Evolutionary conservation across 2,888 invertebrate genomes (phyloP).

Genomic region (Apotomis capreana): DNA sequence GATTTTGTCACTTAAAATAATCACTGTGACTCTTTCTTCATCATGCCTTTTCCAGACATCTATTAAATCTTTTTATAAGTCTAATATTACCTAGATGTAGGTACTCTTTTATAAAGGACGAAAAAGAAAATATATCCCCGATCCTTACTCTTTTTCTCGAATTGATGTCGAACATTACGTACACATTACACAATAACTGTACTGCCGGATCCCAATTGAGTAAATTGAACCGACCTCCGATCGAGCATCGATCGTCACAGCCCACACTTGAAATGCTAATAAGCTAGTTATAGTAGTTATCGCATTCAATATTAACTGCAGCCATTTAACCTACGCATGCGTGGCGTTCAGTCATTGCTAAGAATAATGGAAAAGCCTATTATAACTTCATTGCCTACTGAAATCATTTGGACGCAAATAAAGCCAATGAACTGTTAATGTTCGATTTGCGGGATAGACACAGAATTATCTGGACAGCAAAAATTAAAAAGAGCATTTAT

Average conservation of each 20-base stretch:
- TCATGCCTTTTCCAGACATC: no score
- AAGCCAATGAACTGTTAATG: no score
- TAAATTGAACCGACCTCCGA: slow-evolving; percentile 26
- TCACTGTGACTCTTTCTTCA: no score
- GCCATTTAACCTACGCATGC: slow-evolving; percentile 7
- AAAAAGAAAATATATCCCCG: background rate
- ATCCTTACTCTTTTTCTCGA: background rate
- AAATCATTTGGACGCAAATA: no score
- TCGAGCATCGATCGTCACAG: slow-evolving; percentile 21
- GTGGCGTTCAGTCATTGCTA: slow-evolving; percentile 5
- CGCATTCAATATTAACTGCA: slow-evolving; percentile 19
- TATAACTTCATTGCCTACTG: background rate
- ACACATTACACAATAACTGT: slow-evolving; percentile 23
- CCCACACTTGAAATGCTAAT: slow-evolving; percentile 38
- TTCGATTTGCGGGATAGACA: no score
- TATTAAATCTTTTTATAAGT: no score
- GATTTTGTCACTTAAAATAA: no score
- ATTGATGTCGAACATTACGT: slow-evolving; percentile 3
- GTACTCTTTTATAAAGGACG: no score
- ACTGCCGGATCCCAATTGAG: slow-evolving; percentile 27
- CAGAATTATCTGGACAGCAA: no score
- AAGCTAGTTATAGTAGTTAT: slow-evolving; percentile 24
- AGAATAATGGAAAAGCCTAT: slow-evolving; percentile 16
- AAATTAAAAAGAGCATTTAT: no score
- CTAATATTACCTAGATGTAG: no score